Evolutionary conservation across 2,113 vertebrate genomes (phyloP), one percentile per base, ranked within the genome.

Genomic region (Tilapia sparmanii): DNA sequence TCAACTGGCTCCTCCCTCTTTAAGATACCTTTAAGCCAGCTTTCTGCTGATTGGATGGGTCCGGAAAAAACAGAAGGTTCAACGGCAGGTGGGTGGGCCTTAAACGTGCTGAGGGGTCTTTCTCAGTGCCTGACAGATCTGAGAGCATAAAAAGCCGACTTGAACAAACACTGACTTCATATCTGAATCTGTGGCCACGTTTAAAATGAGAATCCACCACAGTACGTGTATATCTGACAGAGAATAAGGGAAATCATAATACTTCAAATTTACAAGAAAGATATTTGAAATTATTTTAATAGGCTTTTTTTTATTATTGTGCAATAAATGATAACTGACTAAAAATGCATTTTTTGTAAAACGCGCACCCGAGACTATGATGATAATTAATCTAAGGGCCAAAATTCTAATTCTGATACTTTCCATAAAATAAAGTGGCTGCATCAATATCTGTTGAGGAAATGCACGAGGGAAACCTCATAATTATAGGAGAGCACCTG

Each of bases 251-350:
- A 10, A 71, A 16, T 71, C 12, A 24, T 42, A 42, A 26, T 2
- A 0, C n/a, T 6, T 71, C 13, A 42, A 71, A 24, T 10, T 42
- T 42, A 71, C 2, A 42, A 1, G 4, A 42, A 16, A 40, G 0
- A 15, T 22, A n/a, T 42, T 22, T 71, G 18, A 63, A 61, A 40
- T 31, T 18, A 3, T 18, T 59, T 59, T 0, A 59, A 61, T 18
- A 6, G 57, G 57, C 8, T 59, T 59, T 68, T 63, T 63, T 24
- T 73, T 26, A 22, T 42, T 73, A 3, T 26, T 71, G 3, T 1
- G 11, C 35, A 42, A 15, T 13, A 68, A 22, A 40, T 1, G 4
- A 40, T 42, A 42, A 42, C 12, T 24, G 38, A 16, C 22, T 71
- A 71, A 42, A 71, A 16, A 6, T 40, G 7, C 11, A 38, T n/a